Evolutionary conservation across 2,113 vertebrate genomes (phyloP).

Genomic region (Puntigrus tetrazona): DNA sequence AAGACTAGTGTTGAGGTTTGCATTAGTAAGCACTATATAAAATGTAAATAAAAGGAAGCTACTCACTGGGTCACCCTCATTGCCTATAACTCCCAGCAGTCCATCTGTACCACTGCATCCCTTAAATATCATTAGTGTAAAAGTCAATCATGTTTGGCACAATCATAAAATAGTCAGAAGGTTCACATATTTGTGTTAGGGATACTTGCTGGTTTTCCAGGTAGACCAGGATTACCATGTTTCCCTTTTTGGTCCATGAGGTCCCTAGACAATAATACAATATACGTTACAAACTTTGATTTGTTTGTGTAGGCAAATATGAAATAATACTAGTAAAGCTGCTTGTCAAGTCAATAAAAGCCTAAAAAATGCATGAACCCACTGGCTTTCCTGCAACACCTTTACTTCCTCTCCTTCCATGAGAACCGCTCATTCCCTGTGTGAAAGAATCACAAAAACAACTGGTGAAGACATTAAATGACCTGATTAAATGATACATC

Average conservation of each 20-base stretch:
- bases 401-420: constrained; percentile 66
- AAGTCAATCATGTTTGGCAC: constrained; percentile 19
- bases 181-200: not conserved
- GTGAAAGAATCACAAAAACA: constrained; percentile 24
- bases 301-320: not conserved
- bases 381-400: constrained; percentile 68
- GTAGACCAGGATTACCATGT: constrained; percentile 62
- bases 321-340: not conserved
- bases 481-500: not conserved
- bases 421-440: constrained; percentile 63
- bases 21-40: not conserved
- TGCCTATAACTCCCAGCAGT: constrained; percentile 77
- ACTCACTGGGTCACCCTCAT: constrained; percentile 74
- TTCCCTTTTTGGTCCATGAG: constrained; percentile 62
- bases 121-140: constrained; percentile 55
- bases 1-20: not conserved
- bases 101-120: constrained; percentile 72
- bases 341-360: not conserved
- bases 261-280: constrained; percentile 63
- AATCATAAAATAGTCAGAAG: constrained; percentile 1
- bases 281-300: not conserved
- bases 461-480: not conserved
- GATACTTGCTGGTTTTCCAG: constrained; percentile 73
- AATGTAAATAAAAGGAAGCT: not conserved
- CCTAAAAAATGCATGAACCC: constrained; percentile 50